Conservation (phyloP, 2,113 vertebrate genomes). For the Falco punctatus region DNA sequence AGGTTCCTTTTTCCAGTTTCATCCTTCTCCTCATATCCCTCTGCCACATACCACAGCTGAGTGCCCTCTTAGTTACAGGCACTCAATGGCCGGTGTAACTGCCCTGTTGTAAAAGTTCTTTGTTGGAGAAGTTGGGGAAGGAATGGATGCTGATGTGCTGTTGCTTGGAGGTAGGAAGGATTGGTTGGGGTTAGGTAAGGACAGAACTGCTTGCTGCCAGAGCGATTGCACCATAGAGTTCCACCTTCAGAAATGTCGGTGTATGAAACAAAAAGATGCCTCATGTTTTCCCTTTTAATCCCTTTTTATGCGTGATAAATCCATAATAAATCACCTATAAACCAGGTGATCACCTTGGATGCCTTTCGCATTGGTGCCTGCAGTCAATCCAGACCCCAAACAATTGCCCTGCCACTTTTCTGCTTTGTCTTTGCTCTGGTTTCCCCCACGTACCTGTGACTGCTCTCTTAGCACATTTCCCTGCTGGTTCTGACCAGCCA, state of each 20-base stretch:
- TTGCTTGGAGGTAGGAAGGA: not conserved
- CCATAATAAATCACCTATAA: not conserved
- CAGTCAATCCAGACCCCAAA: not conserved
- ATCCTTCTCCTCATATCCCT: not conserved
- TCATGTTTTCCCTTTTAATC: not conserved
- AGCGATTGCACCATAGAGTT: not conserved
- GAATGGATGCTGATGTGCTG: not conserved
- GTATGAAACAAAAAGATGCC: not conserved
- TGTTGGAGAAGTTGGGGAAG: no score
- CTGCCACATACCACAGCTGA: not conserved
- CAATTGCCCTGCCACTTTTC: not conserved
- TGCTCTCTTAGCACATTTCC: not conserved
- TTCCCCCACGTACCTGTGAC: not conserved
- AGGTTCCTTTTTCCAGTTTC: not conserved
- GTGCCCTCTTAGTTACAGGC: not conserved
- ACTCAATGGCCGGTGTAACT: not conserved
- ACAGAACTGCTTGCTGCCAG: not conserved
- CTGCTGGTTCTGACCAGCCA: not conserved
- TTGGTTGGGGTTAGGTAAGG: not conserved
- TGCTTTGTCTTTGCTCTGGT: not conserved
- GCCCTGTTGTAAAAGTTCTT: not conserved
- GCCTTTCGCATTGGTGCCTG: not conserved
- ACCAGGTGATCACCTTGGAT: not conserved
- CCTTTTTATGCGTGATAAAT: not conserved
- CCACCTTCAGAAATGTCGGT: not conserved